These are phyloP conservation scores for Acanthurus tractus DNA, from an alignment of 2,797 vertebrate genomes.

Conservation along the genomic window DNA sequence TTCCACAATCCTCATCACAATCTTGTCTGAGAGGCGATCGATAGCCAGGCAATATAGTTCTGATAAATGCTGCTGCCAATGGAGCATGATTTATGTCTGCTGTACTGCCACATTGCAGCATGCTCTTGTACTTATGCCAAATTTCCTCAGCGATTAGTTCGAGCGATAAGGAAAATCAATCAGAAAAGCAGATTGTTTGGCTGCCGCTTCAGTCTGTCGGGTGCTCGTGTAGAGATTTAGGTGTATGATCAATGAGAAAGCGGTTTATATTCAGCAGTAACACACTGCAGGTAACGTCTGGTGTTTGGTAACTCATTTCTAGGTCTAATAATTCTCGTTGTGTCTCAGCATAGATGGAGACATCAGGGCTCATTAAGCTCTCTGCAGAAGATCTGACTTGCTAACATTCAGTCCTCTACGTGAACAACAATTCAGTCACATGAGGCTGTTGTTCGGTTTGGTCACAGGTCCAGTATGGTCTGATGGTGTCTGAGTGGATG, in stretches of 20 bases:
- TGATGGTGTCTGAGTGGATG: not conserved
- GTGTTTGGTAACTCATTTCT: not conserved
- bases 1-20: slow-evolving; percentile 63
- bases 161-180: slow-evolving; percentile 32
- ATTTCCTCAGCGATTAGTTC: slow-evolving; percentile 27
- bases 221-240: not conserved
- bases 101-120: slow-evolving; percentile 21
- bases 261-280: not conserved
- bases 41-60: slow-evolving; percentile 62
- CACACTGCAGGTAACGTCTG: slow-evolving; percentile 5
- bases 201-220: not conserved
- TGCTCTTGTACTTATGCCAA: slow-evolving; percentile 36
- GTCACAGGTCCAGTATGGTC: not conserved
- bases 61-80: slow-evolving; percentile 72
- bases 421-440: not conserved
- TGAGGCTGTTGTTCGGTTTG: not conserved
- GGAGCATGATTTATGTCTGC: slow-evolving; percentile 64
- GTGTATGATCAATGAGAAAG: not conserved
- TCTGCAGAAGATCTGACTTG: not conserved
- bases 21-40: slow-evolving; percentile 65
- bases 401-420: not conserved
- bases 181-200: slow-evolving; percentile 21
- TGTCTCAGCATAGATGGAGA: slow-evolving; percentile 4
- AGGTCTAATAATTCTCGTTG: not conserved
- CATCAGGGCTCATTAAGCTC: not conserved